Evolutionary conservation across 2,797 vertebrate species (phyloP), one percentile per base, ranked within the genome.

Genomic region (Odontamblyopus lacepedii): DNA sequence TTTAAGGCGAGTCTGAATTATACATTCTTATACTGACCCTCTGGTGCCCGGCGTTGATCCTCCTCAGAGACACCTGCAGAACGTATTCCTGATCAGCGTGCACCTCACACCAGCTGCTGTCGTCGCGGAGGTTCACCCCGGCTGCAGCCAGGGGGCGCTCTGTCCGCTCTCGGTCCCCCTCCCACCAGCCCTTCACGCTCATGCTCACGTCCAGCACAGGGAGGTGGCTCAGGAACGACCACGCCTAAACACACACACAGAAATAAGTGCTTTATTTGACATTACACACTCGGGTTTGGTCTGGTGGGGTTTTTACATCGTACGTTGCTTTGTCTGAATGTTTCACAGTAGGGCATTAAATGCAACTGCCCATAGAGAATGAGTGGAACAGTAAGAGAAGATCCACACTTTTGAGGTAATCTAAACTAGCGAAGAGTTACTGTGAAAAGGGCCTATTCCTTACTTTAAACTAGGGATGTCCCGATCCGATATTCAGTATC

Each of bases 1-100:
- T 35, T 35, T 48, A 48, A 48, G 13, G 15, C 4, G 44, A 3
- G 41, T 13, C 9, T 12, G 3, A 44, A 44, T 4, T 3, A 13
- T 7, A 13, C 41, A 12, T 15, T 13, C 2, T 13, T 48, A 4
- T 16, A 86, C 91, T 89, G 50, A 99, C 98, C 96, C 95, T 96
- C 83, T 93, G 92, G 80, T 94, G 94, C 55, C 95, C 95, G 64
- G 78, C 27, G 80, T 92, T 95, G 84, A 94, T 80, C 85, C 96
- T 94, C 61, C 91, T 93, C 90, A 99, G 87, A 2, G 92, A 90
- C 87, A 99, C 95, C 86, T 97, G 96, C 70, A 99, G 96, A 70
- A 99, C 96, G 72, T 99, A 98, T 90, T 99, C 96, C 85, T 96
- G 98, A 90, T 99, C 96, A 26, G 97, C 95, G 9, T 96, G 96